Conservation (phyloP, 2,888 invertebrate genomes). For the Autographa pulchrina region DNA sequence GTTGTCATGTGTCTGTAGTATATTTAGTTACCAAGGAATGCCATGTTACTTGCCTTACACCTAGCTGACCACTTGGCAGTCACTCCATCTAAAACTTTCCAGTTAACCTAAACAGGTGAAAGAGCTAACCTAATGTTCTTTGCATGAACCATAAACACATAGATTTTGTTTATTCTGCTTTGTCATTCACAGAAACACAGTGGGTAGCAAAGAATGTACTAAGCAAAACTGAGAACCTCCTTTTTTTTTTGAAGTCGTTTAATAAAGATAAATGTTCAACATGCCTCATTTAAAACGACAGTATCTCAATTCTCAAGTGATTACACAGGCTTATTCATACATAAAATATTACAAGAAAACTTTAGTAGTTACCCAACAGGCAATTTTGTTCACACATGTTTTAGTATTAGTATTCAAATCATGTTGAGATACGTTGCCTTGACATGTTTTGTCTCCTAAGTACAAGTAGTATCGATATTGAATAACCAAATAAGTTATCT, state of each 20-base stretch:
- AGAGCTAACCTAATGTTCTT: no score
- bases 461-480: slow-evolving; percentile 44
- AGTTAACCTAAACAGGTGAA: no score
- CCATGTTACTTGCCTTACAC: no score
- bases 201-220: not conserved
- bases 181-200: not conserved
- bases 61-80: no score
- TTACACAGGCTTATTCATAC: slow-evolving; percentile 19
- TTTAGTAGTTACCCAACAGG: slow-evolving; percentile 62
- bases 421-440: slow-evolving; percentile 71
- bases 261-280: not conserved
- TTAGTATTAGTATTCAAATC: slow-evolving; percentile 75
- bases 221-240: no score
- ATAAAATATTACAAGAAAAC: slow-evolving; percentile 39
- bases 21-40: no score
- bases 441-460: slow-evolving; percentile 73
- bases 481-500: slow-evolving; percentile 63
- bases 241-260: no score
- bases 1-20: no score
- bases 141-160: not conserved
- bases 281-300: slow-evolving; percentile 11
- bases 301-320: slow-evolving; percentile 23
- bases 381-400: slow-evolving; percentile 70
- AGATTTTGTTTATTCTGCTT: not conserved
- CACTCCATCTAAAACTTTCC: no score